Evolutionary conservation across 2,888 invertebrate species (phyloP).

Genomic region (Epinotia nisella): DNA sequence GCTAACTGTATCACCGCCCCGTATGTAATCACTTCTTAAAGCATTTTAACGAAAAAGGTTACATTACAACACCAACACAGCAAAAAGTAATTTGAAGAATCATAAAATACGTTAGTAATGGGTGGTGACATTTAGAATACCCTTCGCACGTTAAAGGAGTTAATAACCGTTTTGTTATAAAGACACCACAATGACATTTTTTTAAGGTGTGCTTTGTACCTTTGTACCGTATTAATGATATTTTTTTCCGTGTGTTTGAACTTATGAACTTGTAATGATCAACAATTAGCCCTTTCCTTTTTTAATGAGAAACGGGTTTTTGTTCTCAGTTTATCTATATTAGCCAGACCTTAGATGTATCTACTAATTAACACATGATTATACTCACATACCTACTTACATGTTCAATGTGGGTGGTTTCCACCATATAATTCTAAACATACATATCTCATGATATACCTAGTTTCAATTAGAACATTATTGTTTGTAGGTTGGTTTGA

Average conservation of each 20-base stretch:
- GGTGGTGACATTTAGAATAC: slow-evolving; percentile 13
- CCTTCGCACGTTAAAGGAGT: slow-evolving; percentile 14
- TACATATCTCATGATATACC: too few species aligned
- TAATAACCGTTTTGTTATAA: slow-evolving; percentile 17
- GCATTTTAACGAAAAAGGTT: slow-evolving; percentile 17
- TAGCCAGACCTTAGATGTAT: too few species aligned
- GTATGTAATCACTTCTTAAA: slow-evolving; percentile 1
- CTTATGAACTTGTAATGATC: slow-evolving; percentile 6
- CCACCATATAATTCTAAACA: too few species aligned
- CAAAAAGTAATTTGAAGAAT: slow-evolving; percentile 22
- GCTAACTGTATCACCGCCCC: too few species aligned
- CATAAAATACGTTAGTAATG: slow-evolving; percentile 23
- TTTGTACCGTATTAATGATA: slow-evolving; percentile 16
- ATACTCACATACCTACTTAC: too few species aligned
- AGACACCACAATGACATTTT: slow-evolving; percentile 14
- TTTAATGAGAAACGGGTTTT: not conserved
- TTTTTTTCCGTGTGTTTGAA: not conserved
- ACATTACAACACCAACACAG: not conserved
- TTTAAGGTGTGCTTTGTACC: slow-evolving; percentile 8
- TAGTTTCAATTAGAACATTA: too few species aligned
- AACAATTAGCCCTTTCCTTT: not conserved
- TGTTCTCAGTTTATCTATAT: not conserved
- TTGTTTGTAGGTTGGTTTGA: too few species aligned
- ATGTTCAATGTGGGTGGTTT: too few species aligned
- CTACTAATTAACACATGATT: too few species aligned